phyloP scores from a whole-genome alignment of 2,113 vertebrate species.

The Pseudorectes ferrugineus region DNA sequence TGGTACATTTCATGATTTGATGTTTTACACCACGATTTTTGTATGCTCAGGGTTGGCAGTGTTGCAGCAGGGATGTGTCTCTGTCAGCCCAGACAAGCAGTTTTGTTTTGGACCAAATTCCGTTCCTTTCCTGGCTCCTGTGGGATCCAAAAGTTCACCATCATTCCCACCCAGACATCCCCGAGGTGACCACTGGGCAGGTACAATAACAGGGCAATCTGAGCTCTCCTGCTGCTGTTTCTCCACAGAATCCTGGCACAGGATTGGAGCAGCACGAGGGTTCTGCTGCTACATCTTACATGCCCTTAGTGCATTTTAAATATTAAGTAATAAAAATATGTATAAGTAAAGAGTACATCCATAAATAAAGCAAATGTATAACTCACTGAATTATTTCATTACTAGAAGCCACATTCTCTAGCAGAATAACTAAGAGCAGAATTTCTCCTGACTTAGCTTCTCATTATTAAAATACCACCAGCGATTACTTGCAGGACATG shows the following conservation, averaged over 20 bases:
- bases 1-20: background rate
- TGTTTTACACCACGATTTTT: rapidly evolving
- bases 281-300: background rate
- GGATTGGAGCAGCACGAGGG: background rate
- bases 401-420: slow-evolving; percentile 11
- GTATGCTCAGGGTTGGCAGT: background rate
- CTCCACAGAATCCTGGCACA: background rate
- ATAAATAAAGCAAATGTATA: slow-evolving; percentile 58
- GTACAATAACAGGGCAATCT: background rate
- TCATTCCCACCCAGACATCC: background rate
- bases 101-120: background rate
- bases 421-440: slow-evolving; percentile 26
- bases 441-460: slow-evolving; percentile 42
- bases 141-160: background rate
- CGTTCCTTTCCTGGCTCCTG: background rate
- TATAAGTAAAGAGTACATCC: slow-evolving; percentile 52
- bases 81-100: background rate
- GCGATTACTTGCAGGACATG: slow-evolving; percentile 6
- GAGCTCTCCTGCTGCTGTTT: background rate
- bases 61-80: background rate
- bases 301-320: slow-evolving; percentile 50
- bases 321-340: slow-evolving; percentile 68
- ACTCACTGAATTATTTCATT: slow-evolving; percentile 60
- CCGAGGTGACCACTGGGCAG: background rate
- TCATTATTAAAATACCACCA: slow-evolving; percentile 17